phyloP scores from a whole-genome alignment of 2,797 vertebrate genomes.

The Sternotherus odoratus region DNA sequence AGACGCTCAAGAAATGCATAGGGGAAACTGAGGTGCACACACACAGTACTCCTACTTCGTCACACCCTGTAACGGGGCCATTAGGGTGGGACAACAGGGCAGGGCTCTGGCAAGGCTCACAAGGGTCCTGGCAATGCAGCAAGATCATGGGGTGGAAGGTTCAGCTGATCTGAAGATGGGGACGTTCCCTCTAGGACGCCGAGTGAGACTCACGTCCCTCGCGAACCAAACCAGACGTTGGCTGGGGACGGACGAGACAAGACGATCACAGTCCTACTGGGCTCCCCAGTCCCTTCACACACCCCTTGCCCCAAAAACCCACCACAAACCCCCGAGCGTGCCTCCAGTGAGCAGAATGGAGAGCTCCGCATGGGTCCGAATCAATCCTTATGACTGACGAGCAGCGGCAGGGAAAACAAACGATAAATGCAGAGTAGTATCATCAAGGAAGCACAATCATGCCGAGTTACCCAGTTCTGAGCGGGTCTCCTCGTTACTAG shows the following conservation, averaged over 20 bases:
- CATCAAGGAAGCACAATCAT: conserved; percentile 23
- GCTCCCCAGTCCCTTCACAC: not conserved
- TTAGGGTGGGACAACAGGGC: not conserved
- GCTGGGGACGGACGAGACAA: not conserved
- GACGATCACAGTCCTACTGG: not conserved
- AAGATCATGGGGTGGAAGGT: not conserved
- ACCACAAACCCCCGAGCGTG: no score
- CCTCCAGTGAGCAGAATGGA: not conserved
- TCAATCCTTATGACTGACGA: not conserved
- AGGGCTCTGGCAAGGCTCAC: not conserved
- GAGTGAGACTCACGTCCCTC: no score
- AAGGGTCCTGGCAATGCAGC: not conserved
- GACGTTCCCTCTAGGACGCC: no score
- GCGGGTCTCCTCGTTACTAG: fast-evolving
- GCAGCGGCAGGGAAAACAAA: not conserved
- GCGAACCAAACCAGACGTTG: no score
- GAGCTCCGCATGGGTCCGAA: not conserved
- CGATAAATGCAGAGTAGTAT: conserved; percentile 74
- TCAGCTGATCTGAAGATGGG: not conserved
- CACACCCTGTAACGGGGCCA: not conserved
- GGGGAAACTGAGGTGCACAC: no score
- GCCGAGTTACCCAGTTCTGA: not conserved
- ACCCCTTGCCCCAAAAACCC: no score
- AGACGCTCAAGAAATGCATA: no score
- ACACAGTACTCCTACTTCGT: no score